Percentiles rank a stretch among this genome's conserved stretches.
phyloP scores from a whole-genome alignment of 2,797 vertebrate genomes.

The Rhabdophis nuchalis region DNA sequence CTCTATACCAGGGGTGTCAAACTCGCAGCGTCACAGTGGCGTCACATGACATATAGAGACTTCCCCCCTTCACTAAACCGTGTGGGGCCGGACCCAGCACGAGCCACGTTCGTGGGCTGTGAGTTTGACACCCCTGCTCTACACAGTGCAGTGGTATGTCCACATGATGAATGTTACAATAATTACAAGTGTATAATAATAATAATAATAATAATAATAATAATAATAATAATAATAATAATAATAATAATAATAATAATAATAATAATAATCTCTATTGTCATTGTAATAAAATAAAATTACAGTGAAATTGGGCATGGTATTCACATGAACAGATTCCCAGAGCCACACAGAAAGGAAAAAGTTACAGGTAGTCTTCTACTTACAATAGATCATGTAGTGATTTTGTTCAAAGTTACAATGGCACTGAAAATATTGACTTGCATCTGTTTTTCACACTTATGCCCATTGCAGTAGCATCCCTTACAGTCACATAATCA shows the following conservation, averaged over 20 bases:
- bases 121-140: neutral
- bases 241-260: too few relatives aligned
- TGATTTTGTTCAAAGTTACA: neutral
- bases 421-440: neutral
- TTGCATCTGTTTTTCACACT: neutral
- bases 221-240: too few relatives aligned
- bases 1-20: neutral
- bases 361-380: neutral
- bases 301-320: too few relatives aligned
- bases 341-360: neutral
- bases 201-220: too few relatives aligned
- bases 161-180: neutral
- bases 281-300: too few relatives aligned
- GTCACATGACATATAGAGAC: too few relatives aligned
- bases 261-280: too few relatives aligned
- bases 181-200: neutral
- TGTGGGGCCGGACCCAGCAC: too few relatives aligned
- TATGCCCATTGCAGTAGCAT: neutral
- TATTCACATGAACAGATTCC: neutral
- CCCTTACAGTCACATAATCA: neutral
- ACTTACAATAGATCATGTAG: neutral
- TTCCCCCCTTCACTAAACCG: too few relatives aligned
- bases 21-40: fast-evolving
- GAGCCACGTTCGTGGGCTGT: too few relatives aligned
- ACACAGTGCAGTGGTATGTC: neutral